Evolutionary conservation across 1,140 invertebrate genomes (phyloP).

Genomic region (Hesperophylax magnus): DNA sequence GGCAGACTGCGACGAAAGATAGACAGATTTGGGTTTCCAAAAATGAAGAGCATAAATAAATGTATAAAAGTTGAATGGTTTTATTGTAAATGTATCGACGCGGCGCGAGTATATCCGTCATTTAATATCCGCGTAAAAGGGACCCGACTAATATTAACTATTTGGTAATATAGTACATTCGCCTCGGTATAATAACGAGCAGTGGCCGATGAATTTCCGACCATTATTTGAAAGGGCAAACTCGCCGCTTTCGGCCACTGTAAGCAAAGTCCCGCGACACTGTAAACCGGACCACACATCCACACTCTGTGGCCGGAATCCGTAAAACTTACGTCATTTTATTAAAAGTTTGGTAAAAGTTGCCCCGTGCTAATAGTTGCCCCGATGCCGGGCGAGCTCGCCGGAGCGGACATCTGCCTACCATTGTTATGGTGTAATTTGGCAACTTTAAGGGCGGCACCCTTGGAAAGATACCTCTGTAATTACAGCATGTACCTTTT

Average conservation of each 20-base stretch:
- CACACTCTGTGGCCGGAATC: background rate
- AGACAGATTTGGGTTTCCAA: too few relatives aligned
- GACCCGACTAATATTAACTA: too few relatives aligned
- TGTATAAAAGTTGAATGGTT: too few relatives aligned
- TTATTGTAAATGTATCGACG: too few relatives aligned
- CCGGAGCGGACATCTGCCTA: conserved; percentile 10
- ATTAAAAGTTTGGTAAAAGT: conserved; percentile 17
- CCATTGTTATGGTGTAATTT: conserved; percentile 16
- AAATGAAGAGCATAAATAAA: too few relatives aligned
- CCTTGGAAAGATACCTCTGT: background rate
- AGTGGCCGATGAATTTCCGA: too few relatives aligned
- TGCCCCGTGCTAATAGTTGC: conserved; percentile 9
- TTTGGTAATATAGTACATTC: too few relatives aligned
- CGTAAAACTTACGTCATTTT: conserved; percentile 18
- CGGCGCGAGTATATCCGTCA: too few relatives aligned
- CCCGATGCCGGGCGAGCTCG: background rate
- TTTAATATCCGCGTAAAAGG: too few relatives aligned
- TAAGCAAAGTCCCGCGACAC: background rate
- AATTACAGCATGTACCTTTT: background rate
- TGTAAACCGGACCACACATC: background rate
- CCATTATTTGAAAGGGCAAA: too few relatives aligned
- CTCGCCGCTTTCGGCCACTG: background rate
- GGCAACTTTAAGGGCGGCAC: conserved; percentile 9
- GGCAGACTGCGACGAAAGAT: too few relatives aligned
- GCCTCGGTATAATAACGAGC: too few relatives aligned